Evolutionary conservation across 1,140 invertebrate species (phyloP).

Genomic region (Venustaconcha ellipsiformis): DNA sequence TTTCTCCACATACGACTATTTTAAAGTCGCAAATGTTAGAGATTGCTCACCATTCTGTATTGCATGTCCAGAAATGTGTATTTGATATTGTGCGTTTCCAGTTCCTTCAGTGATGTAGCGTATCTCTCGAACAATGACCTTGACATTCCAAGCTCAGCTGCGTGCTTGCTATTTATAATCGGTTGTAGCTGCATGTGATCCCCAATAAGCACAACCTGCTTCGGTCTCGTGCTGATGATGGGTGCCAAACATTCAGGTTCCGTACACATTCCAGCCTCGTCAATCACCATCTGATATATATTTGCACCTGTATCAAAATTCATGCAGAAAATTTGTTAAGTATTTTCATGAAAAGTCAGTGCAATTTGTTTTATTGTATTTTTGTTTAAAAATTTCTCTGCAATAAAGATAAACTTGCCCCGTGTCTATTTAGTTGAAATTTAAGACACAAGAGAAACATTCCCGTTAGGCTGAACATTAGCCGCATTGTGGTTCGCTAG

Average conservation of each 20-base stretch:
- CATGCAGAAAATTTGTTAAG: too few relatives aligned
- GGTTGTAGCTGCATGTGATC: conserved; percentile 62
- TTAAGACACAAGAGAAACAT: too few relatives aligned
- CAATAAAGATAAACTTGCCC: too few relatives aligned
- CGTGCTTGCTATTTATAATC: conserved; percentile 48
- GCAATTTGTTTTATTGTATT: too few relatives aligned
- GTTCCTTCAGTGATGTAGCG: conserved; percentile 17
- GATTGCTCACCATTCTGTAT: conserved; percentile 59
- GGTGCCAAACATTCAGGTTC: conserved; percentile 61
- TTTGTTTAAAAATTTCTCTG: too few relatives aligned
- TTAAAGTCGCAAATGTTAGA: too few relatives aligned
- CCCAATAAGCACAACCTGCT: conserved; percentile 62
- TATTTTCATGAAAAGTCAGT: too few relatives aligned
- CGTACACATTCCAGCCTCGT: conserved; percentile 62
- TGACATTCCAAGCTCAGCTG: conserved; percentile 50
- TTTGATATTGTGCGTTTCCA: conserved; percentile 9
- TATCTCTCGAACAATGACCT: conserved; percentile 62
- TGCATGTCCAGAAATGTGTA: conserved; percentile 46
- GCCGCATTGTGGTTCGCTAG: too few relatives aligned
- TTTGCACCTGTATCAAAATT: too few relatives aligned
- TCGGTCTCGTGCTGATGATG: conserved; percentile 41
- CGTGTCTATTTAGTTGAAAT: too few relatives aligned
- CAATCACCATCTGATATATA: conserved; percentile 50
- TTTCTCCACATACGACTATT: too few relatives aligned
- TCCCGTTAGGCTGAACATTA: too few relatives aligned